Evolutionary conservation across 2,888 invertebrate species (phyloP).

Genomic region (Acrobasis consociella): DNA sequence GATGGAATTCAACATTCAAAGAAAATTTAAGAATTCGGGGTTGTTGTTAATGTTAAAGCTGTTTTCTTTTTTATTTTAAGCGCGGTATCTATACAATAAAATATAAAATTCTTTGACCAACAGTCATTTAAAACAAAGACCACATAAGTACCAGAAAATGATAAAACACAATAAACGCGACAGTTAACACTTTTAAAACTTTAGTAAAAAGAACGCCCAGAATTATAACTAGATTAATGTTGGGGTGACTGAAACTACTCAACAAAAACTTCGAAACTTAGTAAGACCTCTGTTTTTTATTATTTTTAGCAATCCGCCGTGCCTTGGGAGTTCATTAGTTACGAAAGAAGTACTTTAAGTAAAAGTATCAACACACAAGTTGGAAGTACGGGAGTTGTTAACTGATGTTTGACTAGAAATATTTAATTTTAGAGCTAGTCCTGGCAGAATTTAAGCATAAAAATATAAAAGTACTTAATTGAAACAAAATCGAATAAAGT

Average conservation of each 20-base stretch:
- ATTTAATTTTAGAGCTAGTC: not conserved
- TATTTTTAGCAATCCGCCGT: constrained; percentile 73
- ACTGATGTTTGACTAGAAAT: not conserved
- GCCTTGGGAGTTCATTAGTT: constrained; percentile 76
- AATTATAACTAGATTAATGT: constrained; percentile 78
- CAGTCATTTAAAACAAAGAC: no score
- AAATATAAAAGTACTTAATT: no score
- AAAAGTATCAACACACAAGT: constrained; percentile 23
- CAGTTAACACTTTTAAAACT: constrained; percentile 55
- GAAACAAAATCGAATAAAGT: no score
- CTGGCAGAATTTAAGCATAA: not conserved
- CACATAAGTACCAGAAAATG: no score
- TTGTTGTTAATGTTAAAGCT: no score
- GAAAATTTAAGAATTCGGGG: no score
- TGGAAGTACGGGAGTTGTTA: constrained; percentile 2
- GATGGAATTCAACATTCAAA: no score
- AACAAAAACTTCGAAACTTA: constrained; percentile 64
- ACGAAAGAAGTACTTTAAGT: constrained; percentile 42
- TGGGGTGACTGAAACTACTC: constrained; percentile 70
- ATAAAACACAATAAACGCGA: constrained; percentile 36
- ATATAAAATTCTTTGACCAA: no score
- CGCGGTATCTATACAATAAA: no score
- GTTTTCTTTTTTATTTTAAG: no score
- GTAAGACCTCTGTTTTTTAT: constrained; percentile 68
- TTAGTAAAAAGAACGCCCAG: constrained; percentile 52